Base-by-base conservation (phyloP, 2,888 invertebrate species). In the Ptychoptera albimana region DNA sequence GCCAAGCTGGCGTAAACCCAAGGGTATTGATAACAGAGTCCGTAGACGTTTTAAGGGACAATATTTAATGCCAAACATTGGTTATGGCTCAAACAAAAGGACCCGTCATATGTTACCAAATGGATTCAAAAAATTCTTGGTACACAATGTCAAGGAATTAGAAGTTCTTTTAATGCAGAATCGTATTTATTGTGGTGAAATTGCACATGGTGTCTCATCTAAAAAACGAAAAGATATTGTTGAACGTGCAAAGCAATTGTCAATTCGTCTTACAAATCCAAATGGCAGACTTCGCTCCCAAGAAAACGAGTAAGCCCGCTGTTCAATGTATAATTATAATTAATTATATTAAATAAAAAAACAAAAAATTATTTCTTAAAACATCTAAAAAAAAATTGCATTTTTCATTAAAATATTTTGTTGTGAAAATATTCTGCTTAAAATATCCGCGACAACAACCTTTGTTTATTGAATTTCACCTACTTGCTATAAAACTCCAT, bases 21-120 rank as follows among this genome's bases (percentile, higher is more conserved):
- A 96, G 73, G 98, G 98, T 91, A 99, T 98, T 70, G 98, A 99
- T 73, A 98, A 99, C 81, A 81, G 97, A 70, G 97, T 98, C 41
- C 82, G 98, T 55, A 83, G 98, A 65, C 81, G 96, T 56, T 98
- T 98, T 75, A 98, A 98, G 84, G 98, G 98, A 30, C 96, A 96
- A 64, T 92, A 84, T 63, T 72, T 89, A 73, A 98, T 99, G 98
- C 98, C 98, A 52, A 94, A 83, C 65, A 94, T 99, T 66, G 98
- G 98, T 78, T 98, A 96, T 64, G 97, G 98, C 54, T 91, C 92
- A 56, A 86, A 85, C 67, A 83, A 85, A 63, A 86, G 84, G 63
- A 94, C 94, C 48, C 84, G 83, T 63, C 96, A 97, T 67, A 88
- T 98, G 82, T 77, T 97, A 31, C 97, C 96, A 39, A 94, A 89